Evolutionary conservation across 1,140 invertebrate species (phyloP), one percentile per base, ranked within the genome.

Genomic region (Psilanteris sp.): DNA sequence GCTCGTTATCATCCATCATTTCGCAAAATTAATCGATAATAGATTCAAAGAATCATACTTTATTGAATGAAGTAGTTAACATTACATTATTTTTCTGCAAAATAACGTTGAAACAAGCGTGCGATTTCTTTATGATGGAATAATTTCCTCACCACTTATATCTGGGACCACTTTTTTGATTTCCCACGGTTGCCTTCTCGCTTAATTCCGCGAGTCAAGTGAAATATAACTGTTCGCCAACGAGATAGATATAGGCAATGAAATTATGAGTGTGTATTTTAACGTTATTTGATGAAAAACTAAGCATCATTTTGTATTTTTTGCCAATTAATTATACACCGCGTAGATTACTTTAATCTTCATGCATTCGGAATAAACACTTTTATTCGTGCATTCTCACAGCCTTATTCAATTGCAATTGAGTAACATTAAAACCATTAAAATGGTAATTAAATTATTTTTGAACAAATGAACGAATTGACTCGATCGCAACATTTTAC

Each of bases 121-220:
- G 50, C 50, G 34, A 37, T 43, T 59, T 59, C 34, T 72, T 72
- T 34, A 46, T 24, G 57, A 16, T 22, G 57, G 57, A 76, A 76
- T 76, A 70, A 76, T 76, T 76, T 59, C 44, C 36, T 37, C 57
- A 14, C 44, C 18, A 43, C 54, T 39, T 67, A 55, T 67, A 77
- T 68, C 61, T 77, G 27, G 67, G 61, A 57, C 67, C 37, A 71
- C 67, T 77, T 77, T 77, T 77, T 77, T 77, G 46, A 67, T 72
- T 77, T 77, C 74, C 74, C 74, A 77, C 74, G 67, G 66, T 77
- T 71, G 66, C 59, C 34, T 34, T 37, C 55, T 44, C 62, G 27
- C 46, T 55, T 71, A 72, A 68, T 77, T 72, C 74, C 57, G 62
- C 39, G 20, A 77, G 61, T 57, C 59, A 72, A 72, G 61, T 71